Evolutionary conservation across 2,113 vertebrate genomes (phyloP).

Genomic region (Sorex araneus): DNA sequence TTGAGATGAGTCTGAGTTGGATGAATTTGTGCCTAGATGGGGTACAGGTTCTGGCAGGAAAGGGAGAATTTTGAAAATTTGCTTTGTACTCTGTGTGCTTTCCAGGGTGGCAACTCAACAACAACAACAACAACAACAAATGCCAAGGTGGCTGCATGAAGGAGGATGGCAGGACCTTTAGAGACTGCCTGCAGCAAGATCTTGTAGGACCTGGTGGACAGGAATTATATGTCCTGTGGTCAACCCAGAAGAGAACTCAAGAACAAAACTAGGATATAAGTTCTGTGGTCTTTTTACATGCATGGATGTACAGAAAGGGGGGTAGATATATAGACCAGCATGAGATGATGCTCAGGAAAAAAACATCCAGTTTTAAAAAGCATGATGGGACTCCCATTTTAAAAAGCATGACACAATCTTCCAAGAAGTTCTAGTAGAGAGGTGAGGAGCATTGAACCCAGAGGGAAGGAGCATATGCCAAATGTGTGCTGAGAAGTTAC

Average conservation of each 20-base stretch:
- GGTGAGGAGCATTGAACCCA: background rate
- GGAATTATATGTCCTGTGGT: background rate
- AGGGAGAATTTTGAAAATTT: background rate
- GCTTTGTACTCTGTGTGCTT: fast-evolving
- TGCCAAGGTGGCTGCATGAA: too few relatives aligned
- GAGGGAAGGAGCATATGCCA: background rate
- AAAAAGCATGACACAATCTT: background rate
- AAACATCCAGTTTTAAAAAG: background rate
- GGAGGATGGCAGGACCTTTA: fast-evolving
- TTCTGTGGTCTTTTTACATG: conserved; percentile 4
- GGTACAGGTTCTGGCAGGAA: background rate
- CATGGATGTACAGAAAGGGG: background rate
- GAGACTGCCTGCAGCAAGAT: background rate
- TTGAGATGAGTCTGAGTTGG: too few relatives aligned
- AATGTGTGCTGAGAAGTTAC: background rate
- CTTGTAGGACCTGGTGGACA: background rate
- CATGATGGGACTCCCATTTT: background rate
- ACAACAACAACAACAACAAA: background rate
- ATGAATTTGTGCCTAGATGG: background rate
- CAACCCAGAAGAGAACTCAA: background rate
- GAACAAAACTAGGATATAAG: background rate
- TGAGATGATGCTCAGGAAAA: background rate
- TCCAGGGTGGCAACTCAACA: too few relatives aligned
- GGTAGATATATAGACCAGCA: background rate
- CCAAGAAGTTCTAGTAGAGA: background rate